Base-by-base conservation (phyloP, 2,113 vertebrate species). In the Peromyscus maniculatus region DNA sequence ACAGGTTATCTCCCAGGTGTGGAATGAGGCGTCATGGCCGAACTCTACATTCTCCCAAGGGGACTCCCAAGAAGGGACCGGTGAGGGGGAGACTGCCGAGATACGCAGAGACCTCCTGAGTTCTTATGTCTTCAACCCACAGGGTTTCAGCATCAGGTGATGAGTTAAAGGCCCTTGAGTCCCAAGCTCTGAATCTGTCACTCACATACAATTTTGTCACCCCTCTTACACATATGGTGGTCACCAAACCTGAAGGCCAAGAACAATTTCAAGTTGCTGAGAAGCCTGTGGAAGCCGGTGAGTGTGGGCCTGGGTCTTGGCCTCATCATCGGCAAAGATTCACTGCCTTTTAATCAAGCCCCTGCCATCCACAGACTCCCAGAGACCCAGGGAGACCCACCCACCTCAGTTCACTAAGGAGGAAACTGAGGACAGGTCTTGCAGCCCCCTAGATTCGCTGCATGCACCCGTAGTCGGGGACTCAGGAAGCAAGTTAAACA, bases 211-310 rank as follows among this genome's bases (percentile, higher is more conserved):
- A 95, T 98, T 99, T 99, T 31, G 99, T 99, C 69, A 99, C 99
- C 0, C 99, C 99, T 0, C 98, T 99, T 96, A 99, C 99, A 0
- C 99, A 99, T 84, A 99, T 99, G 99, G 99, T 99, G 95, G 99
- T 99, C 97, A 99, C 98, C 93, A 99, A 99, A 94, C 99, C 99
- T 0, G 16, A 97, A 31, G 98, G 91, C 75, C 94, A 98, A 95
- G 92, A 98, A 64, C 95, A 98, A 93, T 39, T 22, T 4, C 97
- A 99, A 62, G 98, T 99, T 94, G 99, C 99, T 8, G 98, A 99
- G 97, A 99, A 99, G 96, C 98, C 99, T 33, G 98, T 98, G 0
- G 99, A 99, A 89, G 98, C 98, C 93, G 98, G 99, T 99, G 97
- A 97, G 96, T 91, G 16, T 79, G 64, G 43, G 28, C 4, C 6